Conservation (phyloP, 2,113 vertebrate species). For the Phylloscopus trochiloides region DNA sequence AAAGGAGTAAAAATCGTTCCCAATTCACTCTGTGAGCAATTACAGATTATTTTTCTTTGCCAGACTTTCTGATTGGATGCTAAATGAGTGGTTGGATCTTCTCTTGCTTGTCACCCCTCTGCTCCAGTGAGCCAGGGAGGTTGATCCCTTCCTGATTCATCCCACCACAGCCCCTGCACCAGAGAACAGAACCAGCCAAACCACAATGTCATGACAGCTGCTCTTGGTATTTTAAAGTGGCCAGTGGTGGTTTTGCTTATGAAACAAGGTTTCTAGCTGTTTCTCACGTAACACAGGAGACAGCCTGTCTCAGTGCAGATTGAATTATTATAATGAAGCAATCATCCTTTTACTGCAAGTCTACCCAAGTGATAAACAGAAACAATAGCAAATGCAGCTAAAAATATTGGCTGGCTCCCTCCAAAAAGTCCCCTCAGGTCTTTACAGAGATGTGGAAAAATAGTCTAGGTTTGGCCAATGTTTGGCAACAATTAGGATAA, state of each 20-base stretch:
- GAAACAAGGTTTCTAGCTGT: constrained; percentile 10
- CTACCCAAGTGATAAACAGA: constrained; percentile 33
- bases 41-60: background rate
- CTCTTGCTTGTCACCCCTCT: background rate
- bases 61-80: background rate
- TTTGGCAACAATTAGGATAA: background rate
- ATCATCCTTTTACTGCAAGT: background rate
- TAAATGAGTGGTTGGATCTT: background rate
- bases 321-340: constrained; percentile 17
- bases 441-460: background rate
- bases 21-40: background rate
- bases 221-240: constrained; percentile 10
- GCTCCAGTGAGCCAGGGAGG: background rate
- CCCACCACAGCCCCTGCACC: background rate
- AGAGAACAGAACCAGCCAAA: background rate
- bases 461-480: background rate
- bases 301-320: constrained; percentile 27
- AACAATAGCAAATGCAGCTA: background rate
- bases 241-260: constrained; percentile 1
- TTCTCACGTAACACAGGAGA: constrained; percentile 10
- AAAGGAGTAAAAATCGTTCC: background rate
- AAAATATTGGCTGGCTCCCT: background rate
- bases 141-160: background rate
- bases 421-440: background rate
- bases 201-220: background rate